These are phyloP conservation scores for Eufriesea mexicana DNA, from an alignment of 1,140 invertebrate species.

Conservation along the genomic window DNA sequence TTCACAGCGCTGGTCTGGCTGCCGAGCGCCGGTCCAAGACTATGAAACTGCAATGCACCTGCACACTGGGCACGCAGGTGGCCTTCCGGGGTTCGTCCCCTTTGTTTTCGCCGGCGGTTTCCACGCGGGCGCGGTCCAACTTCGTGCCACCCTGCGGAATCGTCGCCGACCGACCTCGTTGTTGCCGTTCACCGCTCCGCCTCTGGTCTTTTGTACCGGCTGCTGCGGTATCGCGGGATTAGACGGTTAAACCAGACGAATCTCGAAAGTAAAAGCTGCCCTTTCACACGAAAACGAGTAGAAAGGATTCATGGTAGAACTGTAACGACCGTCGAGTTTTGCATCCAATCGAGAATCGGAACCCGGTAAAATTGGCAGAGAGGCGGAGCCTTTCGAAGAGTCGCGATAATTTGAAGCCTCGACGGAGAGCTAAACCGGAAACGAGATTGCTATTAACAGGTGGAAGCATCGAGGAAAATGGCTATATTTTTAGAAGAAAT, in stretches of 20 bases:
- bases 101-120: slow-evolving; percentile 38
- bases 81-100: slow-evolving; percentile 47
- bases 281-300: not conserved
- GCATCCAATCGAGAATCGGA: not conserved
- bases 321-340: not conserved
- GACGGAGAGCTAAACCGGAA: too few relatives aligned
- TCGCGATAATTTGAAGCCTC: not conserved
- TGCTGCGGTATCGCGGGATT: not conserved
- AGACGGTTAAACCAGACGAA: not conserved
- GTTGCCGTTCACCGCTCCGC: slow-evolving; percentile 3
- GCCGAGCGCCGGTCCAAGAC: slow-evolving; percentile 51
- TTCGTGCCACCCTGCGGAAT: slow-evolving; percentile 22
- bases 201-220: not conserved
- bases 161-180: not conserved
- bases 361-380: not conserved
- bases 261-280: not conserved
- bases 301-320: not conserved
- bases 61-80: slow-evolving; percentile 62
- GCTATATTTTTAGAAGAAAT: too few relatives aligned
- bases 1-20: slow-evolving; percentile 26
- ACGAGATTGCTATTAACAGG: too few relatives aligned
- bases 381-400: not conserved
- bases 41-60: slow-evolving; percentile 69
- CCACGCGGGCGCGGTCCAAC: slow-evolving; percentile 2
- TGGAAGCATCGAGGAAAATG: too few relatives aligned